Percentiles rank a stretch among this genome's conserved stretches.
Evolutionary conservation across 2,888 invertebrate species (phyloP).

Genomic region (Megalurothrips usitatus): DNA sequence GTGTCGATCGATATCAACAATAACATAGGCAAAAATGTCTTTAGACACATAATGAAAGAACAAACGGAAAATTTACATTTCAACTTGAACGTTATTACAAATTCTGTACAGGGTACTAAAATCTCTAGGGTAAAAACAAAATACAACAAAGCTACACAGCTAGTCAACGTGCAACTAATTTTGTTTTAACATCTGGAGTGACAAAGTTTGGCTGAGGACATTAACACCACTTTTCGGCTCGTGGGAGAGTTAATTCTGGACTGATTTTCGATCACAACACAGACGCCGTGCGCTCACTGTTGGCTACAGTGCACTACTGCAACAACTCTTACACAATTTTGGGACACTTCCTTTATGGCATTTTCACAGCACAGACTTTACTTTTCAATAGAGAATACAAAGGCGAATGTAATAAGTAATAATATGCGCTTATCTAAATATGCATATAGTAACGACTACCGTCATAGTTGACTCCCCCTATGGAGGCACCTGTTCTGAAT

Average conservation of each 20-base stretch:
- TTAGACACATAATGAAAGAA: not conserved
- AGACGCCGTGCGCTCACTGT: not conserved
- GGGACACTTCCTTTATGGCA: not conserved
- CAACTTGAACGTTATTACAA: not conserved
- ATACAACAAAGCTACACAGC: not conserved
- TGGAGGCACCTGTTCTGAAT: not conserved
- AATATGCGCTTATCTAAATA: not conserved
- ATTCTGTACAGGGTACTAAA: not conserved
- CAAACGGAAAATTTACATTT: not conserved
- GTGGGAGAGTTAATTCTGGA: not conserved
- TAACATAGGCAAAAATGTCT: not conserved
- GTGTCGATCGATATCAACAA: not conserved
- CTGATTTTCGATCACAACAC: not conserved
- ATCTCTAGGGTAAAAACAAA: not conserved
- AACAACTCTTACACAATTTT: not conserved
- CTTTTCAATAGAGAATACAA: not conserved
- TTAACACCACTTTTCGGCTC: not conserved
- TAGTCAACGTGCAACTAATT: not conserved
- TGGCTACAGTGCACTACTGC: not conserved
- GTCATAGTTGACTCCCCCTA: not conserved
- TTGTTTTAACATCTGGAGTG: not conserved
- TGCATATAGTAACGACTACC: not conserved
- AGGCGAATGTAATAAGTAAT: slow-evolving; percentile 8
- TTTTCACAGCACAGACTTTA: slow-evolving; percentile 11
- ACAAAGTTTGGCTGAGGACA: not conserved